Percentiles rank a stretch among this genome's conserved stretches.
These are phyloP conservation scores for Nylanderia fulva DNA, from an alignment of 1,140 invertebrate species.

Conservation along the genomic window DNA sequence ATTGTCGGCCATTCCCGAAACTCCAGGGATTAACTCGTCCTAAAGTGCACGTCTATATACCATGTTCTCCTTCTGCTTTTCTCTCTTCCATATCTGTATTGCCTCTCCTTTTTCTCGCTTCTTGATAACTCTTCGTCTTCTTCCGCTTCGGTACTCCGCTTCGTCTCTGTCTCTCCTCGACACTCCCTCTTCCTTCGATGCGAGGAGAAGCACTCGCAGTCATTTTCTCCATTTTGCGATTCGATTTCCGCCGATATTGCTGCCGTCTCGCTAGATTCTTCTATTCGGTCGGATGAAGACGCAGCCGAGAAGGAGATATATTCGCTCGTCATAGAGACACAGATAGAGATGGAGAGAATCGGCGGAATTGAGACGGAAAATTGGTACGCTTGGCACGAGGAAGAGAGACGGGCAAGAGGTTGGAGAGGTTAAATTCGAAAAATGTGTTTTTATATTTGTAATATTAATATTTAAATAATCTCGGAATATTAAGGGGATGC, in stretches of 20 bases:
- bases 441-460: too few relatives aligned
- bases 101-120: slow-evolving; percentile 29
- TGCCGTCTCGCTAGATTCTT: slow-evolving; percentile 82
- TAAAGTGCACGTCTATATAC: slow-evolving; percentile 77
- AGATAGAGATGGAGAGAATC: slow-evolving; percentile 56
- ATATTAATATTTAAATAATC: too few relatives aligned
- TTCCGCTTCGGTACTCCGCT: slow-evolving; percentile 17
- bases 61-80: slow-evolving; percentile 37
- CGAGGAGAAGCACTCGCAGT: slow-evolving; percentile 73
- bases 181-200: slow-evolving; percentile 17
- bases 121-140: slow-evolving; percentile 21
- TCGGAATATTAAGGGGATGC: too few relatives aligned
- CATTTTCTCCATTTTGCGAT: slow-evolving; percentile 84
- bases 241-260: slow-evolving; percentile 85
- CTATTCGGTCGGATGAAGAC: slow-evolving; percentile 80
- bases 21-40: slow-evolving; percentile 81
- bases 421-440: too few relatives aligned
- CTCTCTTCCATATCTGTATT: neutral
- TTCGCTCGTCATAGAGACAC: slow-evolving; percentile 68
- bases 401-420: slow-evolving; percentile 6
- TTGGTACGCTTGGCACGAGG: slow-evolving; percentile 38
- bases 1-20: slow-evolving; percentile 80
- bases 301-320: slow-evolving; percentile 76
- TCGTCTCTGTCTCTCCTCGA: slow-evolving; percentile 62
- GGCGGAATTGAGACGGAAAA: slow-evolving; percentile 51